Percentiles rank a stretch among this genome's conserved stretches.
Evolutionary conservation across 2,797 vertebrate genomes (phyloP).

Genomic region (Cetoscarus ocellatus): DNA sequence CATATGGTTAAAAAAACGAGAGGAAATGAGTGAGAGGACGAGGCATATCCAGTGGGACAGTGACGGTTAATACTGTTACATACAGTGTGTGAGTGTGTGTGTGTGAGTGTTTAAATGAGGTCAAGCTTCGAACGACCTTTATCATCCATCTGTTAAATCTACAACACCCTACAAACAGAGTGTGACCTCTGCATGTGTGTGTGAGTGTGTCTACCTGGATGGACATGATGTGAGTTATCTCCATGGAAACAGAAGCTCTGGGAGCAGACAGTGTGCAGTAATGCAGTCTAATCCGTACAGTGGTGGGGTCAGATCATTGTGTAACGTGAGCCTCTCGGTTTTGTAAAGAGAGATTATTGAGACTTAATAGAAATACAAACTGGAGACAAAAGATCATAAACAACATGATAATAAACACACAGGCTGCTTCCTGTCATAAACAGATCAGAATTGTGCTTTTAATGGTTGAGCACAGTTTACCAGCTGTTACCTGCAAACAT

Average conservation of each 20-base stretch:
- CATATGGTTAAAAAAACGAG: not conserved
- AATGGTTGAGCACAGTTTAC: not conserved
- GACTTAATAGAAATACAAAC: not conserved
- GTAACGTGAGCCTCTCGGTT: not conserved
- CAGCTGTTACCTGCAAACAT: not conserved
- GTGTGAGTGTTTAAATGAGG: constrained; percentile 25
- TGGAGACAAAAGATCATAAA: not conserved
- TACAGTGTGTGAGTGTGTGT: constrained; percentile 1
- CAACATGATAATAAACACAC: not conserved
- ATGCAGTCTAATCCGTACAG: not conserved
- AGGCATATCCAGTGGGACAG: not conserved
- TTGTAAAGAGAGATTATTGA: not conserved
- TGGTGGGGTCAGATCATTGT: not conserved
- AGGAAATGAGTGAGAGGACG: not conserved
- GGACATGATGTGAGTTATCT: constrained; percentile 19
- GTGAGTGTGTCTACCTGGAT: not conserved
- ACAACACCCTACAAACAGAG: constrained; percentile 14
- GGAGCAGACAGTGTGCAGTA: constrained; percentile 8
- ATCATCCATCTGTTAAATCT: constrained; percentile 57
- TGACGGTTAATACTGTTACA: not conserved
- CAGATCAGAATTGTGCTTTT: not conserved
- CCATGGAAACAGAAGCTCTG: constrained; percentile 50
- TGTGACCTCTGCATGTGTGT: not conserved
- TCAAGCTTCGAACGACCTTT: constrained; percentile 61
- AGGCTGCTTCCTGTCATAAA: not conserved